Percentiles rank a stretch among this genome's conserved stretches.
These are phyloP conservation scores for Microtus montanus DNA, from an alignment of 2,113 vertebrate genomes.

Conservation along the genomic window DNA sequence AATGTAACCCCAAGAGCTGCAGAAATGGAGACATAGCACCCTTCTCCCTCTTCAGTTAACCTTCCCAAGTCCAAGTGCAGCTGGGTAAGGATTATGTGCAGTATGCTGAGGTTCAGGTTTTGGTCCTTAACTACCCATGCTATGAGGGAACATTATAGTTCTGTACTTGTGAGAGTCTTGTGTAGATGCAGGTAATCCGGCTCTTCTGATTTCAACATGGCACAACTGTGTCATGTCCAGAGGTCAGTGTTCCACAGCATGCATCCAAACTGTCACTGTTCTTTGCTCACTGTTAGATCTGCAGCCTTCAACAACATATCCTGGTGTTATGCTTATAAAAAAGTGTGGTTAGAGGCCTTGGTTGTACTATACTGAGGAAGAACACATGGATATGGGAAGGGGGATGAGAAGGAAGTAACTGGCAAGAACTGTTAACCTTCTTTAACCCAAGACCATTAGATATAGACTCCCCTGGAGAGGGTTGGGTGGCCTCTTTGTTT, in stretches of 20 bases:
- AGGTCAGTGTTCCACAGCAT: background rate
- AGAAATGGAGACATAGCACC: too few relatives aligned
- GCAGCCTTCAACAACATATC: fast-evolving
- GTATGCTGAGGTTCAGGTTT: too few relatives aligned
- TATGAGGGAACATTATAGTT: background rate
- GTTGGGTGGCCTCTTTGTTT: background rate
- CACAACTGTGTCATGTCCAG: background rate
- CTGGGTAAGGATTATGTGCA: background rate
- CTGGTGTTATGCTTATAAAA: too few relatives aligned
- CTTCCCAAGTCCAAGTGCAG: background rate
- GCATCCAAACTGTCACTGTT: background rate
- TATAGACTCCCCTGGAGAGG: background rate
- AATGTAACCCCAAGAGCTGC: background rate
- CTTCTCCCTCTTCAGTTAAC: background rate
- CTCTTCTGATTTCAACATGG: background rate
- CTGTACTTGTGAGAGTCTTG: background rate
- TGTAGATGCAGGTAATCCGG: background rate
- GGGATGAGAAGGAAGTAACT: background rate
- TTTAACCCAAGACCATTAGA: background rate
- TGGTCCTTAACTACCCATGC: background rate
- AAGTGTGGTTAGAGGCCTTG: background rate
- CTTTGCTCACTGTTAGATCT: fast-evolving
- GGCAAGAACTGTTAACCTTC: too few relatives aligned
- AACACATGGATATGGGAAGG: background rate
- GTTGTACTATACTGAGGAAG: background rate